A percentile compares a stretch with the other conserved stretches of the same genome.
These are phyloP conservation scores for Choloepus didactylus DNA, from an alignment of 2,797 vertebrate species.

Conservation along the genomic window DNA sequence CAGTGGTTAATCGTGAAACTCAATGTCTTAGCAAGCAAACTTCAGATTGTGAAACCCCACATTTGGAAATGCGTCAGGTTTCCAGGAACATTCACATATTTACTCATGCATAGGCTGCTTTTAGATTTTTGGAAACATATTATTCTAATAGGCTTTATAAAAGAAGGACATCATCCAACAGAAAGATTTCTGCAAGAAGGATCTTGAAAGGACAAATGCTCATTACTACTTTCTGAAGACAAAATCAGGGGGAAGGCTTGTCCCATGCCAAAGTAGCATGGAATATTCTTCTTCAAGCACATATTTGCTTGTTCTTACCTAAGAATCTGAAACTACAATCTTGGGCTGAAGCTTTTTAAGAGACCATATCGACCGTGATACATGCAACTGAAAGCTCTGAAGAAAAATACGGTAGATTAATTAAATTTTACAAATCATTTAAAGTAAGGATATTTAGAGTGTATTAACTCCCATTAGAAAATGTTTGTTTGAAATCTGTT, in stretches of 20 bases:
- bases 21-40: not conserved
- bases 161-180: not conserved
- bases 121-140: not conserved
- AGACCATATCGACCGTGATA: not conserved
- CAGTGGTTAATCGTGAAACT: not conserved
- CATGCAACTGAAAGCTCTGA: not conserved
- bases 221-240: not conserved
- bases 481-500: slow-evolving; percentile 40
- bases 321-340: not conserved
- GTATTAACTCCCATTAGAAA: slow-evolving; percentile 56
- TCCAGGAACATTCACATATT: not conserved
- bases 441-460: slow-evolving; percentile 56
- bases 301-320: not conserved
- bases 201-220: not conserved
- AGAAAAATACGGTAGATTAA: not conserved
- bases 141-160: not conserved
- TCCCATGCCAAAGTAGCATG: not conserved
- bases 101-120: not conserved
- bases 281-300: not conserved
- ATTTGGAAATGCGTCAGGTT: not conserved
- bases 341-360: not conserved
- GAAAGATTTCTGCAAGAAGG: slow-evolving; percentile 16
- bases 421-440: slow-evolving; percentile 41
- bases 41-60: not conserved
- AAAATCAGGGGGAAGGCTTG: not conserved